Conservation (phyloP, 2,113 vertebrate species). For the Falco punctatus region DNA sequence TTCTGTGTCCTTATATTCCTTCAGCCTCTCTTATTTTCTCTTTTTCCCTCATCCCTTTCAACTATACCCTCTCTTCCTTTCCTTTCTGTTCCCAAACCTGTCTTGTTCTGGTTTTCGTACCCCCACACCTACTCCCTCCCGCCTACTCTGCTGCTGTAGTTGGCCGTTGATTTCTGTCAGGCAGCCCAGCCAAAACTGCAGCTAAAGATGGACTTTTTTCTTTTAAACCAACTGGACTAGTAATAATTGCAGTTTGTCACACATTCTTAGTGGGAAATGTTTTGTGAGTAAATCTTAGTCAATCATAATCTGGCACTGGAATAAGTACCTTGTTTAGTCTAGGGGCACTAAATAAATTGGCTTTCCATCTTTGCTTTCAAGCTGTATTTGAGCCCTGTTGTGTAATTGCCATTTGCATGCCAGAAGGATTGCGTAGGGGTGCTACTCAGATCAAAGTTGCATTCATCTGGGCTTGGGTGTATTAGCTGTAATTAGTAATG, state of each 20-base stretch:
- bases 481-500: conserved; percentile 60
- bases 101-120: not conserved
- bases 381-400: conserved; percentile 20
- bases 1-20: not conserved
- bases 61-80: not conserved
- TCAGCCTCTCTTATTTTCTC: not conserved
- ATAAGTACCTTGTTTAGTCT: conserved; percentile 61
- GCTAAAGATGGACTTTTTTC: not conserved
- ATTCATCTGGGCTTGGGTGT: conserved; percentile 32
- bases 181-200: not conserved
- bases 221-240: not conserved
- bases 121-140: not conserved
- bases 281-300: conserved; percentile 29
- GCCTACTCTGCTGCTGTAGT: not conserved
- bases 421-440: conserved; percentile 49
- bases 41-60: not conserved
- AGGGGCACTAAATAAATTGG: conserved; percentile 38
- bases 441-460: conserved; percentile 51
- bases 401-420: conserved; percentile 58
- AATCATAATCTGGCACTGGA: conserved; percentile 43
- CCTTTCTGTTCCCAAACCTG: not conserved
- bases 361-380: conserved; percentile 53
- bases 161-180: not conserved
- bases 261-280: conserved; percentile 23
- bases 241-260: conserved; percentile 25